Evolutionary conservation across 2,797 vertebrate species (phyloP).

Genomic region (Epinephelus coioides): DNA sequence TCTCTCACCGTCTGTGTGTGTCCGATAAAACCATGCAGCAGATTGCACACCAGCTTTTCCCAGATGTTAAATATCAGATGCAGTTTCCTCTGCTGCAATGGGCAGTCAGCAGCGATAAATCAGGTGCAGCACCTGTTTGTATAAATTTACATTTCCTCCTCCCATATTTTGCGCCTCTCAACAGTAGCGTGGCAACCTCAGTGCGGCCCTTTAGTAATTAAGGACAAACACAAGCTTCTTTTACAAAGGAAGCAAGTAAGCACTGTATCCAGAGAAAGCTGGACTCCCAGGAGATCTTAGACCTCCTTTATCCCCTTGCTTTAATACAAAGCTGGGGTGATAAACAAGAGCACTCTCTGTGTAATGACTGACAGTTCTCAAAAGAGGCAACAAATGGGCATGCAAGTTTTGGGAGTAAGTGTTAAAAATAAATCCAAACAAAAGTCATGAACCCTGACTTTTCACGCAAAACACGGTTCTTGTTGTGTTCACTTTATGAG

Average conservation of each 20-base stretch:
- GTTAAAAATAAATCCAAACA: conserved; percentile 15
- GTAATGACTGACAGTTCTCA: background rate
- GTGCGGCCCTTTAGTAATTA: too few relatives aligned
- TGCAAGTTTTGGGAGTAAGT: conserved; percentile 2
- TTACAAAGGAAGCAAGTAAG: background rate
- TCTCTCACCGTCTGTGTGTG: conserved; percentile 17
- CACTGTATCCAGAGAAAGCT: background rate
- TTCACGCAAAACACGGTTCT: background rate
- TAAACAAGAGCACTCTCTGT: background rate
- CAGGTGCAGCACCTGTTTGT: conserved; percentile 7
- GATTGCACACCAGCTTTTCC: conserved; percentile 45
- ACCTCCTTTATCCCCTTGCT: background rate
- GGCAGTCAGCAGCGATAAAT: conserved; percentile 40
- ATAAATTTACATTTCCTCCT: conserved; percentile 3
- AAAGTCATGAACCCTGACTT: conserved; percentile 4
- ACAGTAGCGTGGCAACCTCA: background rate
- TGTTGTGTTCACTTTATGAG: background rate
- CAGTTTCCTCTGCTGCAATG: conserved; percentile 33
- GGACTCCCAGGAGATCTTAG: background rate
- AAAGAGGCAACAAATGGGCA: background rate
- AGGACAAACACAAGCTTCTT: background rate
- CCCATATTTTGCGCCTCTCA: background rate
- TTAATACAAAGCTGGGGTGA: background rate
- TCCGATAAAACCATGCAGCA: conserved; percentile 34
- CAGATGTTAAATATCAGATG: conserved; percentile 47